Percentiles rank a stretch among this genome's conserved stretches.
phyloP scores from a whole-genome alignment of 1,140 invertebrate genomes.

The Brachionus asplanchnoidis region DNA sequence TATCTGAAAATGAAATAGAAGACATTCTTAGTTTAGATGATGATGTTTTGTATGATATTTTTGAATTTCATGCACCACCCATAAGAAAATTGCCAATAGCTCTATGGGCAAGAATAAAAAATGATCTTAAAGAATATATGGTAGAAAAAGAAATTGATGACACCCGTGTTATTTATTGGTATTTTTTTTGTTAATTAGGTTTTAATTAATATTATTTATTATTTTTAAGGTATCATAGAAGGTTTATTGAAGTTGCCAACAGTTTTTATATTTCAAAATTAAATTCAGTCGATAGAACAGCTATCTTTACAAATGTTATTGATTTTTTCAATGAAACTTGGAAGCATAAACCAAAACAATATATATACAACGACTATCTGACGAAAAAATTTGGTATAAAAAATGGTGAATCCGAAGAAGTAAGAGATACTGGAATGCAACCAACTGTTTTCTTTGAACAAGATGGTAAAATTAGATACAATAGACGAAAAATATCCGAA shows the following conservation, averaged over 20 bases:
- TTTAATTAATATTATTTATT: too few species aligned
- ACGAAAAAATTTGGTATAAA: background rate
- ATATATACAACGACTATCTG: background rate
- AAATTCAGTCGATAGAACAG: background rate
- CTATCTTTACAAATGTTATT: background rate
- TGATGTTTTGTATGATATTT: slow-evolving; percentile 49
- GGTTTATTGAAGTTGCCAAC: slow-evolving; percentile 40
- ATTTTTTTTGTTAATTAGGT: background rate
- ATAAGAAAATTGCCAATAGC: slow-evolving; percentile 52
- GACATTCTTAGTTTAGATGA: slow-evolving; percentile 53
- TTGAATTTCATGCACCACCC: slow-evolving; percentile 44
- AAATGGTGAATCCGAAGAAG: background rate
- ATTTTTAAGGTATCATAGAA: background rate
- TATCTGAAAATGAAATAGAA: slow-evolving; percentile 50
- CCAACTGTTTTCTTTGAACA: background rate
- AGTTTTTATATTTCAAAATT: background rate
- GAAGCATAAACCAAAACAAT: slow-evolving; percentile 28
- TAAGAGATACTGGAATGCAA: background rate
- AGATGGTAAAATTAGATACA: background rate
- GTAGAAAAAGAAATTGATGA: slow-evolving; percentile 62
- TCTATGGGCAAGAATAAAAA: slow-evolving; percentile 65
- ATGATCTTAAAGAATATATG: slow-evolving; percentile 65
- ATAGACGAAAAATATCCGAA: slow-evolving; percentile 38
- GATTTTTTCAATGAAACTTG: slow-evolving; percentile 42
- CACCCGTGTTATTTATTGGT: slow-evolving; percentile 39